Evolutionary conservation across 2,888 invertebrate species (phyloP), one percentile per base, ranked within the genome.

Genomic region (Campopleginae sp.): DNA sequence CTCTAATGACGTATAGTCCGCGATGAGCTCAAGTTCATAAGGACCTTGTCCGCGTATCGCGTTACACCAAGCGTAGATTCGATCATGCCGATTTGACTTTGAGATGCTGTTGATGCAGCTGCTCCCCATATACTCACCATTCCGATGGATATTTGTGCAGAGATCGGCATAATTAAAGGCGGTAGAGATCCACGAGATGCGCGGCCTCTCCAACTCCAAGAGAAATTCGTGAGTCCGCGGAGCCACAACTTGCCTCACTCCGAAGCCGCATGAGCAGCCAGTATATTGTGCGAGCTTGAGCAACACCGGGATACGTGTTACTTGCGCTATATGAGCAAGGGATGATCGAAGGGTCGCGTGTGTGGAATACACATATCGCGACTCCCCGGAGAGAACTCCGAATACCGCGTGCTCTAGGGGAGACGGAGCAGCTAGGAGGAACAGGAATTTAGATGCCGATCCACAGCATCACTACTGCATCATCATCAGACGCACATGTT

Each of bases 371-470:
- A 72, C 72, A 58, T 78, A 78, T 78, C 66, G 79, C 74, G 83
- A 80, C 74, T 75, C 70, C 42, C 23, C n/a, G 63, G 80, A 74
- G 74, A 80, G 75, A 80, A 78, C 66, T 31, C 78, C 38, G 61
- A 87, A 87, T 87, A 84, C 87, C 87, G 68, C 70, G 71, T 68
- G 54, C 63, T n/a, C n/a, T 65, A 77, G 71, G 80, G 84, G 78
- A 48, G 85, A 48, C 54, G 66, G 61, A 42, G 68, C 72, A 54
- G 68, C 76, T 70, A 58, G 70, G 85, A 85, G 87, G 63, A 82
- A 63, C 71, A 81, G 86, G 87, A 87, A 87, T 87, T 87, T 87
- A 88, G 86, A 88, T 86, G 87, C 86, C 86, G 75, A 88, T 86
- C 83, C 74, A 63, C 51, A 75, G 83, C 74, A 75, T 70, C 74